A percentile compares a stretch with the other conserved stretches of the same genome.
Conservation (phyloP, 2,113 vertebrate genomes). For the Spea bombifrons region DNA sequence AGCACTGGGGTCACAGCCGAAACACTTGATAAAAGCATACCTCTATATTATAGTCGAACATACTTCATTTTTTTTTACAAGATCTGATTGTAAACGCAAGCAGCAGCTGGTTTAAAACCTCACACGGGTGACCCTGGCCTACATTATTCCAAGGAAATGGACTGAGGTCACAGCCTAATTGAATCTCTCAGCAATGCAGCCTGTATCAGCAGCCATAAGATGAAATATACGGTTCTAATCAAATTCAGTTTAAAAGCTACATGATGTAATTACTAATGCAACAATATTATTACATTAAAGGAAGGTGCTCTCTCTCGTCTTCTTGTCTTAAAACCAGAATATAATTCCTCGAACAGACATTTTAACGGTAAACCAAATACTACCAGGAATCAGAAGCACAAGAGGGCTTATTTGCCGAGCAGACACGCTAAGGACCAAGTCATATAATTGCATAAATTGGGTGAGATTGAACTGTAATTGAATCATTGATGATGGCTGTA, state of each 20-base stretch:
- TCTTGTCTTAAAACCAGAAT: slow-evolving; percentile 1
- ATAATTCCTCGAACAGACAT: background rate
- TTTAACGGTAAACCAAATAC: background rate
- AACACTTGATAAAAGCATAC: background rate
- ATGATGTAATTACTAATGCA: slow-evolving; percentile 48
- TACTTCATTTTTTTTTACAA: background rate
- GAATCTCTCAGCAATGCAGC: slow-evolving; percentile 25
- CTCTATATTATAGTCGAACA: background rate
- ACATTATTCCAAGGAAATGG: slow-evolving; percentile 9
- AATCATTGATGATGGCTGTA: slow-evolving; percentile 26
- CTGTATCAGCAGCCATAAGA: slow-evolving; percentile 31
- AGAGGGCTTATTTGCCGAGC: slow-evolving; percentile 6
- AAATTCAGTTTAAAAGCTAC: slow-evolving; percentile 53
- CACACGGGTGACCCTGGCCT: slow-evolving; percentile 17
- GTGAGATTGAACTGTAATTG: slow-evolving; percentile 12
- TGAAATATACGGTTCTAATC: slow-evolving; percentile 51
- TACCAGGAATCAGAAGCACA: slow-evolving; percentile 6
- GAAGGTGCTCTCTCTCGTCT: background rate
- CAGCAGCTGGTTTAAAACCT: slow-evolving; percentile 19
- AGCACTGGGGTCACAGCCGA: slow-evolving; percentile 4
- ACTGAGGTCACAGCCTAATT: slow-evolving; percentile 51
- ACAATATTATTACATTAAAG: background rate
- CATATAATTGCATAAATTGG: slow-evolving; percentile 24
- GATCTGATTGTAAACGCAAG: slow-evolving; percentile 6
- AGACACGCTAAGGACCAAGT: background rate